phyloP scores from a whole-genome alignment of 2,113 vertebrate species.

The Brevimyrus niger region DNA sequence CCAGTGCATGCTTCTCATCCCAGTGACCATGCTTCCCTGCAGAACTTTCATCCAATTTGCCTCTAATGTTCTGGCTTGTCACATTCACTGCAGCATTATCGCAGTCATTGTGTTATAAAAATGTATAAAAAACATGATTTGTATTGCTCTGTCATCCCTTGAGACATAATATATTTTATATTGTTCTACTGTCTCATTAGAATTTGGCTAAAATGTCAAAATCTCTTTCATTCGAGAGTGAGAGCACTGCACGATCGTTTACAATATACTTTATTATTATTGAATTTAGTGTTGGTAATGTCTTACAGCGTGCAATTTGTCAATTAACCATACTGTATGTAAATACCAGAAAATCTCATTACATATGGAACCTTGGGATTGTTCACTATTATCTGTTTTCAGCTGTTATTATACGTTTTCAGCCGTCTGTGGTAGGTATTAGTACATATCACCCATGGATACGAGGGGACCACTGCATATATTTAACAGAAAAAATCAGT shows the following conservation, averaged over 20 bases:
- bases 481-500: background rate
- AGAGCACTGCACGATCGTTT: background rate
- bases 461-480: background rate
- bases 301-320: background rate
- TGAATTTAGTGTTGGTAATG: background rate
- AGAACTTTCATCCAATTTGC: background rate
- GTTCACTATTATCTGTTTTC: background rate
- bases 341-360: background rate
- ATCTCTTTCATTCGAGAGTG: background rate
- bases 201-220: background rate
- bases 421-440: background rate
- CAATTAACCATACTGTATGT: background rate
- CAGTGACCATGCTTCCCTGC: background rate
- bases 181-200: background rate
- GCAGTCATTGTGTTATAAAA: background rate
- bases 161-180: background rate
- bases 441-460: background rate
- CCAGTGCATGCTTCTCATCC: background rate
- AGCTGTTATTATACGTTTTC: no score
- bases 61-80: background rate
- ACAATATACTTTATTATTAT: background rate
- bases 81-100: background rate
- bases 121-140: background rate
- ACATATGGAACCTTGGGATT: background rate
- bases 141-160: background rate